A percentile compares a stretch with the other conserved stretches of the same genome.
phyloP scores from a whole-genome alignment of 2,888 invertebrate species.

The Listrodromus nycthemerus region DNA sequence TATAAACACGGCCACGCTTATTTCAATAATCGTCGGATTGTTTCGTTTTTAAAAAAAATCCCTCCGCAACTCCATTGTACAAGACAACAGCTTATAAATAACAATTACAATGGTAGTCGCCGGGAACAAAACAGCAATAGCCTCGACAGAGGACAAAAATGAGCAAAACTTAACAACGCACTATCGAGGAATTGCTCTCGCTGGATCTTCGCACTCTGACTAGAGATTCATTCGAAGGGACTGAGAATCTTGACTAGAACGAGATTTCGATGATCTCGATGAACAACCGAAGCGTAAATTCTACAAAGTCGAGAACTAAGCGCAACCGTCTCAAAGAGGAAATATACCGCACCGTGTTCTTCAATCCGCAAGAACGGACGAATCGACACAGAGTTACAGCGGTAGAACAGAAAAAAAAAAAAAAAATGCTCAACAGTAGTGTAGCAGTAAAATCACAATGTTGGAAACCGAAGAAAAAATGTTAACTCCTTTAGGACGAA shows the following conservation, averaged over 20 bases:
- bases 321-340: conserved; percentile 18
- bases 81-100: conserved; percentile 53
- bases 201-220: conserved; percentile 55
- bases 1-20: conserved; percentile 69
- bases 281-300: conserved; percentile 30
- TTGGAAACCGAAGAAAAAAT: conserved; percentile 45
- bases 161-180: conserved; percentile 75
- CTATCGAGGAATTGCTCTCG: conserved; percentile 37
- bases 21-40: conserved; percentile 2
- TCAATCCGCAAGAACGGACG: conserved; percentile 19
- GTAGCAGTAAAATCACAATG: conserved; percentile 59
- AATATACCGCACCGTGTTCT: not conserved
- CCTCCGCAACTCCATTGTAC: conserved; percentile 45
- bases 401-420: not conserved
- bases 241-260: conserved; percentile 72
- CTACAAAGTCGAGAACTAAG: conserved; percentile 22
- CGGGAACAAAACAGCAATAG: conserved; percentile 65
- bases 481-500: conserved; percentile 22
- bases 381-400: conserved; percentile 11
- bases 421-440: conserved; percentile 53
- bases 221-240: conserved; percentile 66
- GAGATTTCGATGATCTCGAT: conserved; percentile 30
- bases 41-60: conserved; percentile 61
- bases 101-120: conserved; percentile 67
- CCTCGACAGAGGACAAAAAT: conserved; percentile 45